Evolutionary conservation across 2,113 vertebrate genomes (phyloP), one percentile per base, ranked within the genome.

Genomic region (Perca schrenkii): DNA sequence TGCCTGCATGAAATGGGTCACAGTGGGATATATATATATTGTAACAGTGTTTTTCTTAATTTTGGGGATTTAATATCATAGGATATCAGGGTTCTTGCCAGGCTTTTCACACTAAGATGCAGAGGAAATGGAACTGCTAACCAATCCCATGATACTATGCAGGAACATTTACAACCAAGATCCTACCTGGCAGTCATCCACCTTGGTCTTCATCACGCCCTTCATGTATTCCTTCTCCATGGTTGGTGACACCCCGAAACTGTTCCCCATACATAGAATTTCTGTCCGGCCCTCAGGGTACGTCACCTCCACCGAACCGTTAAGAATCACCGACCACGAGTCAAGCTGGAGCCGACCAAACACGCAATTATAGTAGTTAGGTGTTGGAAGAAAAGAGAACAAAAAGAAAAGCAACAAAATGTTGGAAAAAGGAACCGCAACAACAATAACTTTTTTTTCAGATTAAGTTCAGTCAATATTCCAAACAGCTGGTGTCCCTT

Each of bases 141-240:
- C 19, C 1, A 49, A n/a, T 21, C n/a, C 21, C 0, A 6, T 11
- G 34, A 22, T 10, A 36, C 25, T 2, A 1, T 0, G 8, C 15
- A 57, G n/a, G 12, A 34, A 46, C 11, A 46, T 43, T 50, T 12
- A 12, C 36, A 52, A 4, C 0, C 7, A 53, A 50, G 14, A n/a
- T 43, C 89, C 60, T 95, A 99, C 98, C 97, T 99, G 98, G 94
- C 98, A 99, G 93, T 99, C 98, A 88, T 99, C 98, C 94, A 98
- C 98, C 93, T 99, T 99, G 70, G 98, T 99, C 95, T 97, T 97
- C 98, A 99, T 99, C 66, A 98, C 95, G 8, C 98, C 98, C 93
- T 99, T 99, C 98, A 99, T 99, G 82, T 96, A 97, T 73, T 99
- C 98, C 86, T 99, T 99, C 85, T 99, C 98, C 97, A 99, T 96